phyloP scores from a whole-genome alignment of 2,797 vertebrate genomes.

The Lacerta bilineata region DNA sequence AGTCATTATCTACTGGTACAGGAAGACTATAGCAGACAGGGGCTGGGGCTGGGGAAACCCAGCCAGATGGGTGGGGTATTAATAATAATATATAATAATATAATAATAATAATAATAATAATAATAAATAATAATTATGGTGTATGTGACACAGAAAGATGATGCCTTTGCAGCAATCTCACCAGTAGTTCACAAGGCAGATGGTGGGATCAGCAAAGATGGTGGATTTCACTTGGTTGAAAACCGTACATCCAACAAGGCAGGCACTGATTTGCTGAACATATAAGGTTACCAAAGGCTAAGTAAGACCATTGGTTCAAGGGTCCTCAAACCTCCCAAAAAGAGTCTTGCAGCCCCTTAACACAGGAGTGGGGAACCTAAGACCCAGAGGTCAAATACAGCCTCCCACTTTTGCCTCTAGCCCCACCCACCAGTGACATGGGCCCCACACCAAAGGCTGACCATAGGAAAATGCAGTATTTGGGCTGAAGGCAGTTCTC shows the following conservation, averaged over 20 bases:
- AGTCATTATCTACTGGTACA: neutral
- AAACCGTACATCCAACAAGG: neutral
- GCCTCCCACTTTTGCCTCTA: too few species aligned
- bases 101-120: too few species aligned
- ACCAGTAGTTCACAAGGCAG: neutral
- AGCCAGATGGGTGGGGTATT: too few species aligned
- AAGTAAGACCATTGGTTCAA: neutral
- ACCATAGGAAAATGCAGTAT: too few species aligned
- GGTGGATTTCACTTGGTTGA: neutral
- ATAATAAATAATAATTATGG: too few species aligned
- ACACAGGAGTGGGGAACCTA: neutral
- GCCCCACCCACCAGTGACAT: too few species aligned
- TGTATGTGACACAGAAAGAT: neutral
- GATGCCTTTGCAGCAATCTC: neutral
- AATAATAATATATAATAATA: too few species aligned
- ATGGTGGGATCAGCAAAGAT: neutral
- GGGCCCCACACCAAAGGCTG: too few species aligned
- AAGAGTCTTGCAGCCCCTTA: neutral
- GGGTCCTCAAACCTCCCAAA: neutral
- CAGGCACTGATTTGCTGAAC: neutral
- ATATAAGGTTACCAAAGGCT: neutral
- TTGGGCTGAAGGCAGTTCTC: too few species aligned
- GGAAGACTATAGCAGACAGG: neutral
- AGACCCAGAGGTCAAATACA: too few species aligned
- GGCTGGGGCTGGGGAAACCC: too few species aligned